Evolutionary conservation across 2,888 invertebrate species (phyloP).

Genomic region (Tipula helvola): DNA sequence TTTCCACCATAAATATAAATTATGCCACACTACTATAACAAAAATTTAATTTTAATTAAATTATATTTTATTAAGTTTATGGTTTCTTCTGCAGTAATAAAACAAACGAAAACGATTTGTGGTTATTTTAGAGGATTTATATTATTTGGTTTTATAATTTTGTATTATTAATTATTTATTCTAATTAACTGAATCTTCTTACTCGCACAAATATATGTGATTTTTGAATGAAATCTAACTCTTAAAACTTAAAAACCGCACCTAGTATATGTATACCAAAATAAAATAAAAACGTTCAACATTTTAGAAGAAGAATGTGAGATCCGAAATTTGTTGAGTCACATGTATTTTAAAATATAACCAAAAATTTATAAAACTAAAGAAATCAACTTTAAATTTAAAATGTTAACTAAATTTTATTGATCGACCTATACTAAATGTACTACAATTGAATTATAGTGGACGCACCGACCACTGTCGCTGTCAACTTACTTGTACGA

Average conservation of each 20-base stretch:
- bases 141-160: not conserved
- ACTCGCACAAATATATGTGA: not conserved
- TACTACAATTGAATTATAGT: slow-evolving; percentile 38
- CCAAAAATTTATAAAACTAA: not conserved
- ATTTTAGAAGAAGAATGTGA: not conserved
- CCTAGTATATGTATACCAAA: not conserved
- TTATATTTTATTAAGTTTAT: not conserved
- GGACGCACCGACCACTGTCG: slow-evolving; percentile 76
- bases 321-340: not conserved
- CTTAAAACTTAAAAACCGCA: not conserved
- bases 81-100: not conserved
- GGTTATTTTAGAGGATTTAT: not conserved
- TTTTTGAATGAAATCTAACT: not conserved
- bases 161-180: not conserved
- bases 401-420: not conserved
- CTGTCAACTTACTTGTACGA: slow-evolving; percentile 91
- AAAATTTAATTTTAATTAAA: not conserved
- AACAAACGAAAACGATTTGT: not conserved
- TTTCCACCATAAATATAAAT: not conserved
- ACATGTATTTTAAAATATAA: not conserved
- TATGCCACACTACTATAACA: not conserved
- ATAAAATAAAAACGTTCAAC: not conserved
- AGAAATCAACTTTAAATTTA: not conserved
- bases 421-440: not conserved
- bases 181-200: not conserved